Conservation (phyloP, 2,113 vertebrate species). For the Myiagra hebetior region DNA sequence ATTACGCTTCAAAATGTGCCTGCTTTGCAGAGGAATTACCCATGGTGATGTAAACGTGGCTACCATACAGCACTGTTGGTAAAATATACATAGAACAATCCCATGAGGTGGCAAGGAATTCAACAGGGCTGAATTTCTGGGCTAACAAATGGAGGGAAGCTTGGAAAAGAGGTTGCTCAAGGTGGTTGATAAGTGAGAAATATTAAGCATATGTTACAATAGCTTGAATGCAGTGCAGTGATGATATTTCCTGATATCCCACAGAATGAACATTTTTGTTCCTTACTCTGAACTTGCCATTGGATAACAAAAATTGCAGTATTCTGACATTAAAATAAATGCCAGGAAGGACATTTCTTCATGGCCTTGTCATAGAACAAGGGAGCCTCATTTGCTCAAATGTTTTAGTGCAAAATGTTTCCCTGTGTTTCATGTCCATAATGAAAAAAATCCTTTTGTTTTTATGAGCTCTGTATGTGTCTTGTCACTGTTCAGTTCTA, state of each 20-base stretch:
- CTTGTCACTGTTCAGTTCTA: not conserved
- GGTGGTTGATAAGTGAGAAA: not conserved
- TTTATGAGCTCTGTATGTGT: rapidly evolving
- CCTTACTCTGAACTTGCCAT: not conserved
- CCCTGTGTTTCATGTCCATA: not conserved
- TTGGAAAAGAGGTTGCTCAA: not conserved
- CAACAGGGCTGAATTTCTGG: not conserved
- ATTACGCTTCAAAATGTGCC: not conserved
- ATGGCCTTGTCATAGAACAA: not conserved
- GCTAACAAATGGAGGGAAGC: not conserved
- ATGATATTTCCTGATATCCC: not conserved
- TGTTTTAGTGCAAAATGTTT: not conserved
- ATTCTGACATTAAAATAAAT: not conserved
- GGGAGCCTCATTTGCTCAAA: not conserved
- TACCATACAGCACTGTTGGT: not conserved
- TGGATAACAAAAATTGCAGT: not conserved
- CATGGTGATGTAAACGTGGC: not conserved
- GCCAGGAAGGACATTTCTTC: not conserved
- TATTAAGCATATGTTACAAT: not conserved
- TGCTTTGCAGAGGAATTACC: not conserved
- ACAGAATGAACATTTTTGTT: not conserved
- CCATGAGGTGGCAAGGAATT: not conserved
- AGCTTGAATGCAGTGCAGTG: not conserved
- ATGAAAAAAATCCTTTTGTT: not conserved
- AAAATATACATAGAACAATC: not conserved